phyloP scores from a whole-genome alignment of 2,888 invertebrate species.

The Autographa pulchrina region DNA sequence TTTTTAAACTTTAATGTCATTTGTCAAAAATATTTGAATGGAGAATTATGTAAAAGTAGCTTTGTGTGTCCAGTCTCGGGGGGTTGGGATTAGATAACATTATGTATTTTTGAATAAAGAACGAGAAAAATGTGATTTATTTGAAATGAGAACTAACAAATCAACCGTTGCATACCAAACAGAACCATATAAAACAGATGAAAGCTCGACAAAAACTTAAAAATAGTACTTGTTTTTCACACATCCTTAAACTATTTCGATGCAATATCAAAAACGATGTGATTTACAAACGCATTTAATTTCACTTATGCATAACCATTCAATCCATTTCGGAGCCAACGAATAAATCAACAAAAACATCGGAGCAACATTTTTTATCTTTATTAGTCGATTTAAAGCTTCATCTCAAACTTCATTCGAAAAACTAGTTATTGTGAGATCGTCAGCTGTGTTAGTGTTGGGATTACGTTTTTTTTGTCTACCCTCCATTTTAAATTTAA shows the following conservation, averaged over 20 bases:
- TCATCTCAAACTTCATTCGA: slow-evolving; percentile 48
- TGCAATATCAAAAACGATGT: not conserved
- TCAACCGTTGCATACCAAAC: not conserved
- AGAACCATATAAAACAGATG: not conserved
- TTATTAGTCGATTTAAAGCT: slow-evolving; percentile 53
- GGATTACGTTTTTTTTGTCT: slow-evolving; percentile 81
- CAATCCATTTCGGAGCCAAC: slow-evolving; percentile 47
- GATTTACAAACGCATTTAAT: slow-evolving; percentile 18
- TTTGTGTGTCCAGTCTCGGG: slow-evolving; percentile 20
- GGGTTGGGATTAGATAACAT: slow-evolving; percentile 15
- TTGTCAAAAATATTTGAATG: slow-evolving; percentile 69
- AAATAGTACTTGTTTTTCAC: not conserved
- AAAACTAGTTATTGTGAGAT: slow-evolving; percentile 71
- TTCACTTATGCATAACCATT: slow-evolving; percentile 46
- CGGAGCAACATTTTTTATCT: slow-evolving; percentile 39
- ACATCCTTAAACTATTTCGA: not conserved
- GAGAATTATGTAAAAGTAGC: slow-evolving; percentile 44
- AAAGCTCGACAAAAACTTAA: not conserved
- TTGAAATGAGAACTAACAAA: not conserved
- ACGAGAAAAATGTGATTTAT: not conserved
- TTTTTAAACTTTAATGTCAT: slow-evolving; percentile 66
- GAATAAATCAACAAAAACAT: slow-evolving; percentile 45
- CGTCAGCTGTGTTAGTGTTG: slow-evolving; percentile 87
- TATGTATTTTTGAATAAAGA: slow-evolving; percentile 14
- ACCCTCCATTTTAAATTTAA: slow-evolving; percentile 88